Evolutionary conservation across 1,140 invertebrate species (phyloP).

Genomic region (Ceratoteleas bidentatus): DNA sequence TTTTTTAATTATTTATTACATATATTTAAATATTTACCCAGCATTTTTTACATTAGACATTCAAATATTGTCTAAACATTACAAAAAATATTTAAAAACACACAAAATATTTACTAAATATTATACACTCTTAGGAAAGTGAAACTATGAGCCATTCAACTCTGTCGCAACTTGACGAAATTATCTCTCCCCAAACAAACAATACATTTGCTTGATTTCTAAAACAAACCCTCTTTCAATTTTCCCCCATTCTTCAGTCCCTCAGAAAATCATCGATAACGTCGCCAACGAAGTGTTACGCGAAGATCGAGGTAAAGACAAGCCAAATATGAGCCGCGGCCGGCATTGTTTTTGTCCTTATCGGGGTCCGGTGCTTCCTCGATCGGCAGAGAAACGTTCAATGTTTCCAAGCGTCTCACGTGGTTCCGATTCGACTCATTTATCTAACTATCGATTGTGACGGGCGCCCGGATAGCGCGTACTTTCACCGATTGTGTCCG

Average conservation of each 20-base stretch:
- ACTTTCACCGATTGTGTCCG: slow-evolving; percentile 55
- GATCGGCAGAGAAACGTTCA: slow-evolving; percentile 25
- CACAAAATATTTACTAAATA: too few relatives aligned
- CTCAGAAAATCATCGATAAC: background rate
- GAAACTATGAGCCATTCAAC: too few relatives aligned
- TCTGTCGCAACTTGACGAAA: too few relatives aligned
- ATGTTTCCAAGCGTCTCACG: slow-evolving; percentile 23
- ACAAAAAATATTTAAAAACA: too few relatives aligned
- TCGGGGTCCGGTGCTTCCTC: slow-evolving; percentile 17
- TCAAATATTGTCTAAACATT: too few relatives aligned
- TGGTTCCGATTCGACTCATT: slow-evolving; percentile 62
- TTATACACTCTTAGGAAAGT: too few relatives aligned
- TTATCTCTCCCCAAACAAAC: too few relatives aligned
- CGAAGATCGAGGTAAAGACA: slow-evolving; percentile 9
- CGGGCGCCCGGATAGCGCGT: slow-evolving; percentile 38
- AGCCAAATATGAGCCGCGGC: slow-evolving; percentile 9
- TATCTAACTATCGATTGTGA: slow-evolving; percentile 65
- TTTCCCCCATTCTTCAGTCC: background rate
- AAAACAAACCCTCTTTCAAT: too few relatives aligned
- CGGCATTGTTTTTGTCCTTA: slow-evolving; percentile 29
- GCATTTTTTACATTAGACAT: too few relatives aligned
- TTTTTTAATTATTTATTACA: too few relatives aligned
- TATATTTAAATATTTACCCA: too few relatives aligned
- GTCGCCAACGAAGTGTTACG: slow-evolving; percentile 18
- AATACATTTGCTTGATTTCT: too few relatives aligned